phyloP scores from a whole-genome alignment of 2,888 invertebrate species.

The Acrobasis repandana region DNA sequence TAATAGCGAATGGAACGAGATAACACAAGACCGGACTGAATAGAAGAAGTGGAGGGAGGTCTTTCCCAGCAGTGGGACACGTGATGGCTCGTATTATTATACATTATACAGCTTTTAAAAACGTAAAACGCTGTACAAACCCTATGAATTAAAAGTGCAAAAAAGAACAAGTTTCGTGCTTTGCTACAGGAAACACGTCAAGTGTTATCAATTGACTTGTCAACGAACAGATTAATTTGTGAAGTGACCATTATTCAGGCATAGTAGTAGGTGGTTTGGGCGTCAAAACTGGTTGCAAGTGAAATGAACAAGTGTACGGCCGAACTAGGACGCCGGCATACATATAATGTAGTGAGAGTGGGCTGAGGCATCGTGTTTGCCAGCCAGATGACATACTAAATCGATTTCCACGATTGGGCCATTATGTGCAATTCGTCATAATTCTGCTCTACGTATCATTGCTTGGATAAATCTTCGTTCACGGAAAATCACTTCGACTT shows the following conservation, averaged over 20 bases:
- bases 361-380: slow-evolving; percentile 17
- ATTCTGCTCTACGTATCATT: neutral
- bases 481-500: slow-evolving; percentile 3
- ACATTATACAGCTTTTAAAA: no score
- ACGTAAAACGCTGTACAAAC: no score
- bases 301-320: slow-evolving; percentile 60
- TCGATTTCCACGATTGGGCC: slow-evolving; percentile 20
- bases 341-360: slow-evolving; percentile 35
- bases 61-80: no score
- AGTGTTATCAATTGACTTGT: slow-evolving; percentile 39
- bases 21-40: no score
- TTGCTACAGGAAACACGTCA: slow-evolving; percentile 36
- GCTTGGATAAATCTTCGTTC: neutral
- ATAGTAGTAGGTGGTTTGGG: slow-evolving; percentile 46
- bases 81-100: no score
- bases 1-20: no score
- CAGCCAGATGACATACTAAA: slow-evolving; percentile 23
- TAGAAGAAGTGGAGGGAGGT: no score
- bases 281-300: slow-evolving; percentile 62
- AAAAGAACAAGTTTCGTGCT: no score
- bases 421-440: slow-evolving; percentile 21
- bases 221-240: slow-evolving; percentile 35
- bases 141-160: no score
- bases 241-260: slow-evolving; percentile 41
- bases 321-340: slow-evolving; percentile 52